phyloP scores from a whole-genome alignment of 1,140 invertebrate species.

The Heliconius eleuchia region DNA sequence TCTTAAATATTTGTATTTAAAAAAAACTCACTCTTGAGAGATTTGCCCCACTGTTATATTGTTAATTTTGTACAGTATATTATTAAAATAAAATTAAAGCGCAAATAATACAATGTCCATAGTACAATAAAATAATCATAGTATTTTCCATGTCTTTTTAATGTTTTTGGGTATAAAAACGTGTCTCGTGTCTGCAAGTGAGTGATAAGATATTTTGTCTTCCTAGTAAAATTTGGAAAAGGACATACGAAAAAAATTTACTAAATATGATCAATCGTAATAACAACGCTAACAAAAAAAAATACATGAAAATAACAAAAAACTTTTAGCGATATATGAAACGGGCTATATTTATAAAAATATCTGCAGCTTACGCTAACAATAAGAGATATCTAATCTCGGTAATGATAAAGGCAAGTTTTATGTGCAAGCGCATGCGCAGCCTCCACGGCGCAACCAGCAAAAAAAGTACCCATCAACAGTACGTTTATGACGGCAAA shows the following conservation, averaged over 20 bases:
- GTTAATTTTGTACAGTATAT: not conserved
- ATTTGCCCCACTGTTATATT: not conserved
- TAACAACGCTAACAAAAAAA: not conserved
- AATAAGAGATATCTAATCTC: constrained; percentile 28
- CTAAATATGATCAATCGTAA: not conserved
- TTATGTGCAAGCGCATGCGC: constrained; percentile 65
- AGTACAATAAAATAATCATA: too few species aligned
- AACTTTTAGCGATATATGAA: not conserved
- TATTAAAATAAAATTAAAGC: not conserved
- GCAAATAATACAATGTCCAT: too few species aligned
- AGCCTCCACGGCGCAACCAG: constrained; percentile 49
- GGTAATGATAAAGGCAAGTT: constrained; percentile 58
- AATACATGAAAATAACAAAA: not conserved
- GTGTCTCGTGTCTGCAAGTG: too few species aligned
- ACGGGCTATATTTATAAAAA: not conserved
- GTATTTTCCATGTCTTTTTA: too few species aligned
- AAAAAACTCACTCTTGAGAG: not conserved
- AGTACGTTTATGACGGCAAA: constrained; percentile 77
- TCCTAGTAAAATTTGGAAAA: not conserved
- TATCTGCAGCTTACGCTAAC: constrained; percentile 2
- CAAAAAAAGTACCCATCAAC: constrained; percentile 78
- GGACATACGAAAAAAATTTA: too few species aligned
- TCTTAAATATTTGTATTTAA: not conserved
- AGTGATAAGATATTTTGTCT: too few species aligned
- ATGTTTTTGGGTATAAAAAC: too few species aligned